Evolutionary conservation across 2,888 invertebrate genomes (phyloP).

Genomic region (Nomada ferruginata): DNA sequence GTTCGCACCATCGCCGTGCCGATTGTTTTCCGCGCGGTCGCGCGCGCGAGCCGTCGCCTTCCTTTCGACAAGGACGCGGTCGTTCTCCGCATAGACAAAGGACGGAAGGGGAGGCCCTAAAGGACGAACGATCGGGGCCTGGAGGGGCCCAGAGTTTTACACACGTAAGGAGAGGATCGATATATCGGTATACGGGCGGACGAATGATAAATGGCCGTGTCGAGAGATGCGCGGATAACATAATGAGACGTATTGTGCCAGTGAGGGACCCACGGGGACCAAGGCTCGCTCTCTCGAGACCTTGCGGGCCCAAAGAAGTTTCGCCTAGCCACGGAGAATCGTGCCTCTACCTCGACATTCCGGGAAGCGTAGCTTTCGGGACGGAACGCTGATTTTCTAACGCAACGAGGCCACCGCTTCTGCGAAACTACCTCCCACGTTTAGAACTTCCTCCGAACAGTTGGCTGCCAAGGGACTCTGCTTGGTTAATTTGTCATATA

Average conservation of each 20-base stretch:
- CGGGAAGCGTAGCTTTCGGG: constrained; percentile 55
- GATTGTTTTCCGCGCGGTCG: constrained; percentile 65
- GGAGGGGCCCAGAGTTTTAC: constrained; percentile 53
- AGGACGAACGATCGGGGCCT: constrained; percentile 33
- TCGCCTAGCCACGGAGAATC: constrained; percentile 55
- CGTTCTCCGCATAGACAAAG: constrained; percentile 59
- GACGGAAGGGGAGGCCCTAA: constrained; percentile 23
- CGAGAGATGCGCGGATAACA: constrained; percentile 81
- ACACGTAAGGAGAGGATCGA: constrained; percentile 66
- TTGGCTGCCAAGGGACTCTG: too few relatives aligned
- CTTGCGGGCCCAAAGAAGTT: constrained; percentile 51
- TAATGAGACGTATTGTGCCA: constrained; percentile 82
- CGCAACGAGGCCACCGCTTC: constrained; percentile 2
- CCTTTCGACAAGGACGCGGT: constrained; percentile 27
- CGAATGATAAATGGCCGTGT: constrained; percentile 80
- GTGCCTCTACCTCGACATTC: constrained; percentile 48
- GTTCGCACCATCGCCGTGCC: constrained; percentile 68
- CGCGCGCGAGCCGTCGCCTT: constrained; percentile 18
- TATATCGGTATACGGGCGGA: constrained; percentile 72
- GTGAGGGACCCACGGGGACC: constrained; percentile 67
- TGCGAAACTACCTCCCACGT: not conserved
- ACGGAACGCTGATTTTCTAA: constrained; percentile 7
- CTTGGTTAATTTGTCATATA: not conserved
- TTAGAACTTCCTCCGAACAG: not conserved
- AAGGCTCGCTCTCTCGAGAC: constrained; percentile 56